phyloP scores from a whole-genome alignment of 2,888 invertebrate species.

The Clivina fossor region DNA sequence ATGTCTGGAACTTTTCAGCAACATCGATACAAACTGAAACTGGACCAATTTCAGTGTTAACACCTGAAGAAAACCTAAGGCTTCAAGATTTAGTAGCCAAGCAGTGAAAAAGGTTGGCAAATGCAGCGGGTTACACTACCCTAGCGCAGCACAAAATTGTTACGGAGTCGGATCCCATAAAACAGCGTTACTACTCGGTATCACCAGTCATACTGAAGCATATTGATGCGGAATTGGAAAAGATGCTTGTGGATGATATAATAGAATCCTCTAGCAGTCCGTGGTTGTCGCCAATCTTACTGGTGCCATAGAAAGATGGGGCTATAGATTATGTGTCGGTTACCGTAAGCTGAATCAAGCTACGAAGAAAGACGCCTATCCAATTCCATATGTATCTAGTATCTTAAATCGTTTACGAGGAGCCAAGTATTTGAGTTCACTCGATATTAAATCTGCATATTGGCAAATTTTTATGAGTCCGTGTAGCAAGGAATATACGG shows the following conservation, averaged over 20 bases:
- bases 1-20: constrained; percentile 4
- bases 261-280: constrained; percentile 43
- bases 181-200: constrained; percentile 36
- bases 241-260: constrained; percentile 43
- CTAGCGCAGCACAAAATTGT: constrained; percentile 1
- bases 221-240: constrained; percentile 42
- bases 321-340: constrained; percentile 43
- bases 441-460: constrained; percentile 41
- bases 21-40: not conserved
- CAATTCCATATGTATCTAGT: constrained; percentile 39
- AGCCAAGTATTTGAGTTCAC: constrained; percentile 40
- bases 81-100: not conserved
- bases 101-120: not conserved
- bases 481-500: too few relatives aligned
- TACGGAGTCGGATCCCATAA: constrained; percentile 3
- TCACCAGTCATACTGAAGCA: constrained; percentile 30
- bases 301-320: constrained; percentile 42
- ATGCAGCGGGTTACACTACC: not conserved
- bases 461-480: constrained; percentile 36
- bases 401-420: constrained; percentile 40
- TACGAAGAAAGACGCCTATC: constrained; percentile 41
- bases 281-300: constrained; percentile 43
- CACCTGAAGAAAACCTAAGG: not conserved
- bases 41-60: not conserved
- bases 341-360: constrained; percentile 43